A percentile compares a stretch with the other conserved stretches of the same genome.
These are phyloP conservation scores for Hippoglossus hippoglossus DNA, from an alignment of 2,797 vertebrate species.

Conservation along the genomic window DNA sequence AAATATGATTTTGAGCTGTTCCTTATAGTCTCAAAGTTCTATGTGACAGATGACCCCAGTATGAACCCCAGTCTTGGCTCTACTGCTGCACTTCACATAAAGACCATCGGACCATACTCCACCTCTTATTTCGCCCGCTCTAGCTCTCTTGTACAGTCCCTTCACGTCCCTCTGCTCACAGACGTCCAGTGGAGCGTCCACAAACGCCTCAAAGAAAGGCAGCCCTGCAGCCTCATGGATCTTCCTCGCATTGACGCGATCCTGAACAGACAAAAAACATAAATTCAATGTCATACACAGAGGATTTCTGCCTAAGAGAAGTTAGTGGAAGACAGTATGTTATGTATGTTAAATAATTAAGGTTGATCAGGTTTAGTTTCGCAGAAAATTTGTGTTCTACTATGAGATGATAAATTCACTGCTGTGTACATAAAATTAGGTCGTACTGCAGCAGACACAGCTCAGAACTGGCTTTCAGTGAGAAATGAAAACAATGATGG, in stretches of 20 bases:
- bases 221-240: conserved; percentile 95
- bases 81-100: neutral
- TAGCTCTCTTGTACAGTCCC: conserved; percentile 96
- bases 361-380: neutral
- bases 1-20: too few relatives aligned
- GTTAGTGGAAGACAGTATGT: neutral
- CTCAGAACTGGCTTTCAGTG: too few relatives aligned
- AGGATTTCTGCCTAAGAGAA: neutral
- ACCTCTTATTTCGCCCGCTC: conserved; percentile 99
- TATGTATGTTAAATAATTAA: neutral
- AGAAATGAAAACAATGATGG: neutral
- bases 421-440: neutral
- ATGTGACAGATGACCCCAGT: neutral
- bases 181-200: conserved; percentile 95
- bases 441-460: too few relatives aligned
- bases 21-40: too few relatives aligned
- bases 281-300: neutral
- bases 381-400: neutral
- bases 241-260: conserved; percentile 94
- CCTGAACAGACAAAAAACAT: conserved; percentile 76
- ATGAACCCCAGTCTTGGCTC: neutral
- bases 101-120: conserved; percentile 2
- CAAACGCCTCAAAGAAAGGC: conserved; percentile 98
- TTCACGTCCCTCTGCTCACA: conserved; percentile 98
- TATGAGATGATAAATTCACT: too few relatives aligned